Evolutionary conservation across 2,888 invertebrate genomes (phyloP), one percentile per base, ranked within the genome.

Genomic region (Sericinus montela): DNA sequence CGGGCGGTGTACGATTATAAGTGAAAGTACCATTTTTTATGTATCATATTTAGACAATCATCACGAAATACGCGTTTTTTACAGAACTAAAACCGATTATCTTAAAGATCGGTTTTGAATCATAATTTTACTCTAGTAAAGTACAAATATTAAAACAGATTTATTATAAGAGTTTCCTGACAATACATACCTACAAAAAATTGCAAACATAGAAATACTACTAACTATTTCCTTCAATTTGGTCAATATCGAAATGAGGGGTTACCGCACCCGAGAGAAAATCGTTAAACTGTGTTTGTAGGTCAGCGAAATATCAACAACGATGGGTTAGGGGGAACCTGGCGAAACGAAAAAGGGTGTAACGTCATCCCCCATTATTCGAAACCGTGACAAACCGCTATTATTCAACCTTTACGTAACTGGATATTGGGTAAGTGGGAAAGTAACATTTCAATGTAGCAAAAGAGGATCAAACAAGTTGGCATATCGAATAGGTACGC

Each of bases 271-370:
- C 28, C 40, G 42, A 42, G 32, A 40, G 57, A 55, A 57, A 60
- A 65, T 62, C 60, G 61, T 60, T 39, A 67, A 79, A 75, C 69
- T 77, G 75, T 82, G 85, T 85, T 85, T 86, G 68, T 84, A 80
- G 86, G 86, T 85, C 85, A 85, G 66, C 62, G 61, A 69, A 76
- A 77, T 72, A 73, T 77, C 80, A 83, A 82, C 82, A 79, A 75
- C 74, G 54, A 48, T 48, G 53, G 55, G n/a, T 11, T 6, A 32
- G 32, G 13, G 61, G 63, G 59, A 59, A 58, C 55, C 61, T 62
- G 65, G 69, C 55, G 59, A 63, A 57, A 57, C 55, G 58, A 48
- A 54, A n/a, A 57, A 55, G 55, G 64, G 60, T 61, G 59, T 62
- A 57, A 51, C 55, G 54, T 51, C 55, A 58, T 59, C 56, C 57